phyloP scores from a whole-genome alignment of 37 sponge, comb jelly and placozoan species.

The Ianthella basta region DNA sequence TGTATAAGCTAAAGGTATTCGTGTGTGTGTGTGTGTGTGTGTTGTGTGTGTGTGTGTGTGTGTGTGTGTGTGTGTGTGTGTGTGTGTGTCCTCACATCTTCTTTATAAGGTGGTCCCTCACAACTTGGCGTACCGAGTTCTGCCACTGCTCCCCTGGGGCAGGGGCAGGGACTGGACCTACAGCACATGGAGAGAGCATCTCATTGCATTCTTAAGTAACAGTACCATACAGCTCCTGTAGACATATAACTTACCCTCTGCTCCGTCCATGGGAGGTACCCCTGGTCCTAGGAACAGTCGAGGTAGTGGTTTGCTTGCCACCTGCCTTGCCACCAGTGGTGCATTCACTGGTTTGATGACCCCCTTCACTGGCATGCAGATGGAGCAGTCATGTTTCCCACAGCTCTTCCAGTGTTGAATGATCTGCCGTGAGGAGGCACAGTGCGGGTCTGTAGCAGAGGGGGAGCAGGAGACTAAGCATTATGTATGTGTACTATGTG shows the following conservation, averaged over 20 bases:
- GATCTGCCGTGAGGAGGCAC: conserved; percentile 97
- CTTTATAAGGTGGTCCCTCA: conserved; percentile 6
- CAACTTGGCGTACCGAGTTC: not conserved
- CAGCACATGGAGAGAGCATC: too few relatives aligned
- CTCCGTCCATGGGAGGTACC: too few relatives aligned
- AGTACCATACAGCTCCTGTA: too few relatives aligned
- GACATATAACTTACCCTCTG: too few relatives aligned
- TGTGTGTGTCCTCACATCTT: not conserved
- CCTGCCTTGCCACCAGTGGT: not conserved
- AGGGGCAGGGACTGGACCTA: too few relatives aligned
- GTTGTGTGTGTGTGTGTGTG: not conserved
- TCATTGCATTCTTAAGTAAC: too few relatives aligned
- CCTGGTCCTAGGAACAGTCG: too few relatives aligned
- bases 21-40: too few relatives aligned
- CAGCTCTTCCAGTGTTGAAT: conserved; percentile 98
- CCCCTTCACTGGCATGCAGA: conserved; percentile 87
- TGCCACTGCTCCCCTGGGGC: not conserved
- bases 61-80: not conserved
- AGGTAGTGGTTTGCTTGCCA: too few relatives aligned
- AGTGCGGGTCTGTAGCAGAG: conserved; percentile 79
- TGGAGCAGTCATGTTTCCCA: conserved; percentile 82
- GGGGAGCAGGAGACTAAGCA: not conserved
- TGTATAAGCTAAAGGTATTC: too few relatives aligned
- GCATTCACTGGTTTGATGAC: conserved; percentile 13
- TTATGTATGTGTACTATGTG: too few relatives aligned